These are phyloP conservation scores for Spea multiplicata DNA, from an alignment of 2,113 vertebrate species.

Conservation along the genomic window DNA sequence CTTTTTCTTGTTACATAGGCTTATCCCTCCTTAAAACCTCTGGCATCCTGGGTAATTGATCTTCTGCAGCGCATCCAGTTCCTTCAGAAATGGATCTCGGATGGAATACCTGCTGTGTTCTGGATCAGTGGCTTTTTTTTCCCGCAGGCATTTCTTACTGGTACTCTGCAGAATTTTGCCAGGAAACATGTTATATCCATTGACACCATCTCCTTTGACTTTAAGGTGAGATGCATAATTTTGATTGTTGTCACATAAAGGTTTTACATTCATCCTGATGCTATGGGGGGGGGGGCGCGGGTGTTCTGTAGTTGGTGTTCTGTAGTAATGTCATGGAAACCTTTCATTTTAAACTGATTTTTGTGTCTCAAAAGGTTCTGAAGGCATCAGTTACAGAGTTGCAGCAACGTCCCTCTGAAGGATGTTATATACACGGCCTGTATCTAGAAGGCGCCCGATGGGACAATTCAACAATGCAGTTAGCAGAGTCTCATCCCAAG, in stretches of 20 bases:
- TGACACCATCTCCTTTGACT: slow-evolving; percentile 81
- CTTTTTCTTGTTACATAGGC: slow-evolving; percentile 60
- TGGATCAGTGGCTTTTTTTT: slow-evolving; percentile 94
- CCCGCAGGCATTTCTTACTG: slow-evolving; percentile 88
- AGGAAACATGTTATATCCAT: slow-evolving; percentile 75
- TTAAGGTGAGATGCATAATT: slow-evolving; percentile 65
- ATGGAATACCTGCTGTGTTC: slow-evolving; percentile 76
- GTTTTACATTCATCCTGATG: too few species aligned
- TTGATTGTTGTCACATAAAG: neutral
- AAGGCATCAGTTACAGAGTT: slow-evolving; percentile 59
- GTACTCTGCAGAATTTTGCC: slow-evolving; percentile 86
- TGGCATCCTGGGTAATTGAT: slow-evolving; percentile 85
- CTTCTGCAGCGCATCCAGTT: slow-evolving; percentile 77
- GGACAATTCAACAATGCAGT: slow-evolving; percentile 58
- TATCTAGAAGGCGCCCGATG: slow-evolving; percentile 88
- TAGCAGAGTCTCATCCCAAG: slow-evolving; percentile 76
- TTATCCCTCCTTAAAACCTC: slow-evolving; percentile 83
- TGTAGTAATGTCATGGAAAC: too few species aligned
- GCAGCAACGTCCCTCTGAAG: slow-evolving; percentile 59
- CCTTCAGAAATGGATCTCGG: slow-evolving; percentile 74
- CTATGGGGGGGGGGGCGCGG: neutral
- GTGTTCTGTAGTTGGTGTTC: too few species aligned
- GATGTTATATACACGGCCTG: slow-evolving; percentile 83
- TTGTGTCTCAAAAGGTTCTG: slow-evolving; percentile 67
- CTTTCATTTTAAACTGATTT: neutral